These are phyloP conservation scores for Leucoma salicis DNA, from an alignment of 2,888 invertebrate genomes.

Conservation along the genomic window DNA sequence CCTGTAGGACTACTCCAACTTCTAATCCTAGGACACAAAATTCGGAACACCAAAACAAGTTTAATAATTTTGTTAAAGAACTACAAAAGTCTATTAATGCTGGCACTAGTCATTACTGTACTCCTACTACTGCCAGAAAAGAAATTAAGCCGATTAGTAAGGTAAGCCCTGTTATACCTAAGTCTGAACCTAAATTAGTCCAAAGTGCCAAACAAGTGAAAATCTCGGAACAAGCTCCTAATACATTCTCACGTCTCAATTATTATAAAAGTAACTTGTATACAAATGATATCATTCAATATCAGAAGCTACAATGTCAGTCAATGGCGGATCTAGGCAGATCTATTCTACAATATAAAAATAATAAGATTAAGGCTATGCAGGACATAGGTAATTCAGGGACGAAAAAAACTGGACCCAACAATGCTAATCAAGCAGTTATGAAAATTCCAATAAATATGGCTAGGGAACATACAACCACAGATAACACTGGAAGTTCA, in stretches of 20 bases:
- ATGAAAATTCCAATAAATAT: constrained; percentile 7
- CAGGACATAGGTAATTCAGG: constrained; percentile 5
- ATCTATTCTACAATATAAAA: constrained; percentile 21
- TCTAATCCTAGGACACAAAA: background rate
- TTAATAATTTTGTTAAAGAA: constrained; percentile 55
- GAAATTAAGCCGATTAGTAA: constrained; percentile 34
- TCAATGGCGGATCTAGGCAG: constrained; percentile 17
- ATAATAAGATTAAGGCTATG: constrained; percentile 7
- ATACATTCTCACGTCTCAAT: constrained; percentile 69
- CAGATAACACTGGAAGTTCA: constrained; percentile 16
- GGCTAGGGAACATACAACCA: background rate
- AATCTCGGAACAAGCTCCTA: constrained; percentile 57
- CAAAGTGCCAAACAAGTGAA: constrained; percentile 56
- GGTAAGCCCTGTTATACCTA: constrained; percentile 33
- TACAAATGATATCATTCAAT: constrained; percentile 43
- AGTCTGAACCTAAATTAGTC: constrained; percentile 32
- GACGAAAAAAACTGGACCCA: background rate
- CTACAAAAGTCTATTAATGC: constrained; percentile 53
- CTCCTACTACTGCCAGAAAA: constrained; percentile 22
- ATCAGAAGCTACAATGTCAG: constrained; percentile 10
- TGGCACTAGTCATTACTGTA: constrained; percentile 33
- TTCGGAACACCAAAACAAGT: constrained; percentile 31
- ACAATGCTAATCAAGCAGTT: constrained; percentile 8
- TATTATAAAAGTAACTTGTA: constrained; percentile 64
- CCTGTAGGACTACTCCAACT: background rate